These are phyloP conservation scores for Benitochromis conjunctus DNA, from an alignment of 2,113 vertebrate genomes.

Conservation along the genomic window DNA sequence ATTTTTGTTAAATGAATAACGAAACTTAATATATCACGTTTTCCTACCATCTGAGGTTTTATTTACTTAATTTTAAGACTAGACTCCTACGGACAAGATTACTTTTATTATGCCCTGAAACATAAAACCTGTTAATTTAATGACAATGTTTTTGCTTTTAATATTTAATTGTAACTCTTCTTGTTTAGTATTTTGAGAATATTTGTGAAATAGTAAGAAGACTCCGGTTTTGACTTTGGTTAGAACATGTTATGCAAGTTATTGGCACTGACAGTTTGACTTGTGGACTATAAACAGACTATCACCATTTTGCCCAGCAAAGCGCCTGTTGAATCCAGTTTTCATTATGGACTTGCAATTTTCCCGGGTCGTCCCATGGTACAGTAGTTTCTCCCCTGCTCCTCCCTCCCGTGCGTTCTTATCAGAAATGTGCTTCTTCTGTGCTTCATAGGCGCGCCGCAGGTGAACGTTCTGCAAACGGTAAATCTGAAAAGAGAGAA, in stretches of 20 bases:
- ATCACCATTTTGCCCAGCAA: constrained; percentile 67
- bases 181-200: neutral
- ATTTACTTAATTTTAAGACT: no score
- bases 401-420: constrained; percentile 2
- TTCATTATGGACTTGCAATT: constrained; percentile 35
- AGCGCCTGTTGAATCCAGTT: constrained; percentile 60
- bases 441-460: constrained; percentile 7
- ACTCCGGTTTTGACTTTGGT: neutral
- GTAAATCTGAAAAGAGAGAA: constrained; percentile 14
- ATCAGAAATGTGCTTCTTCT: constrained; percentile 7
- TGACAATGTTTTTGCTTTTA: no score
- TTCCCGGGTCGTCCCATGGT: constrained; percentile 35
- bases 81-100: no score
- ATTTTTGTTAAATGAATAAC: neutral
- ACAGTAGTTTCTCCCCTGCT: constrained; percentile 35
- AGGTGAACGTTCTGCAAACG: constrained; percentile 50
- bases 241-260: neutral
- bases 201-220: neutral
- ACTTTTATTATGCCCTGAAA: no score
- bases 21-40: neutral
- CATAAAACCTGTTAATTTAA: no score
- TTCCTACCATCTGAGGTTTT: neutral
- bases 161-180: no score
- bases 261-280: neutral
- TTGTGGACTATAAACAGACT: neutral